Base-by-base conservation (phyloP, 2,888 invertebrate genomes). In the Anorthoa munda region DNA sequence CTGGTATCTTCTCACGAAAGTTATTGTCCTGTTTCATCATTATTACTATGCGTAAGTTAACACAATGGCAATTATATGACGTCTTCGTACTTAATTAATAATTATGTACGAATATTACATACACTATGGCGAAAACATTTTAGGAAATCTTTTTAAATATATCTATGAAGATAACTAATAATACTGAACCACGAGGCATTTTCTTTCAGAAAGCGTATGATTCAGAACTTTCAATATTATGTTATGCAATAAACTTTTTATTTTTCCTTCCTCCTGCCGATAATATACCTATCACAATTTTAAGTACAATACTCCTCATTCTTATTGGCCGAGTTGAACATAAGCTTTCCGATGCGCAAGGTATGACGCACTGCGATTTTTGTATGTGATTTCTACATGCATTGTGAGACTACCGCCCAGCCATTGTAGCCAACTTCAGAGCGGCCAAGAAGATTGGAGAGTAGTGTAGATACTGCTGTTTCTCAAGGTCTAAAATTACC, bases 1-100 rank as follows among this genome's bases (percentile, higher is more conserved):
- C 53, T 59, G 63, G 67, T 26, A 31, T 70, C 77, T 85, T 84
- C 83, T 72, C 83, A 84, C 83, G 77, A 63, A 64, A 66, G 45
- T 26, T 31, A 80, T 81, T 84, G 77, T 75, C 55, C 51, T 77
- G 77, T 71, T 63, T 74, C 55, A 18, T 81, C n/a, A 59, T 73
- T 63, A 48, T 53, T 58, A 55, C 13, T 18, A 46, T 55, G 26
- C 15, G 18, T 69, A 17, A 48, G 18, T 55, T 68, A 59, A 64
- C 26, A 26, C 45, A 72, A 70, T 59, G 15, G 18, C 26, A 46
- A 71, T 75, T n/a, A 60, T 66, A 72, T 53, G 23, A 51, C 55
- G 74, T 53, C n/a, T 58, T 31, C 55, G 17, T 51, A 58, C 1
- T 58, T 53, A 7, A 51, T 39, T 45, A 26, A 55, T 53, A 7